Conservation (phyloP, 1,140 invertebrate species). For the Parasteatoda tepidariorum region DNA sequence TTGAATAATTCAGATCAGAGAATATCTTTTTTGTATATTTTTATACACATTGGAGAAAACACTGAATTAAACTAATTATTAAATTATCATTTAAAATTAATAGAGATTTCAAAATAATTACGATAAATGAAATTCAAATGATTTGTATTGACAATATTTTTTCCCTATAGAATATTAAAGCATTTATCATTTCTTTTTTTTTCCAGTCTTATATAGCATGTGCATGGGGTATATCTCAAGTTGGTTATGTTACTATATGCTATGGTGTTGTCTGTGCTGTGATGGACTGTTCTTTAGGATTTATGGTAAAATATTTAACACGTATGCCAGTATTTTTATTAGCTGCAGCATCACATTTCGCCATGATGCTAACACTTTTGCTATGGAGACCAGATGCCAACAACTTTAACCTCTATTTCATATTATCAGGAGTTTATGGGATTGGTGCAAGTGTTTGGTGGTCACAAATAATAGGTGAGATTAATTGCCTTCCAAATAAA, state of each 20-base stretch:
- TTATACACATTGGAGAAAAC: no score
- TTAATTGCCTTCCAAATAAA: background rate
- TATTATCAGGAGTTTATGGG: slow-evolving; percentile 93
- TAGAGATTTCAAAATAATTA: no score
- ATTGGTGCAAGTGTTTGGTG: slow-evolving; percentile 97
- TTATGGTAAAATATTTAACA: slow-evolving; percentile 91
- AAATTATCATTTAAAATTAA: no score
- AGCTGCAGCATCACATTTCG: slow-evolving; percentile 81
- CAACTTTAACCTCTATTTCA: slow-evolving; percentile 85
- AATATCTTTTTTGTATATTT: no score
- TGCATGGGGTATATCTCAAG: slow-evolving; percentile 86
- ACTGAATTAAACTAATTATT: no score
- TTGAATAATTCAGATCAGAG: no score
- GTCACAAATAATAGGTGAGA: slow-evolving; percentile 92
- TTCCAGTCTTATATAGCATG: slow-evolving; percentile 92
- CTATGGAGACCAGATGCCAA: slow-evolving; percentile 88
- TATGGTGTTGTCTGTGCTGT: slow-evolving; percentile 91
- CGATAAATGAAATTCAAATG: no score
- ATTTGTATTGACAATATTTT: no score
- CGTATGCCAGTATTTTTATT: slow-evolving; percentile 86
- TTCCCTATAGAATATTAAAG: no score
- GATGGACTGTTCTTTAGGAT: slow-evolving; percentile 89
- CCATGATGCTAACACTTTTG: slow-evolving; percentile 80
- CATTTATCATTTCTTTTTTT: slow-evolving; percentile 32
- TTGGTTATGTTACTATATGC: slow-evolving; percentile 96